Percentiles rank a stretch among this genome's conserved stretches.
These are phyloP conservation scores for Zingel zingel DNA, from an alignment of 2,113 vertebrate species.

Conservation along the genomic window DNA sequence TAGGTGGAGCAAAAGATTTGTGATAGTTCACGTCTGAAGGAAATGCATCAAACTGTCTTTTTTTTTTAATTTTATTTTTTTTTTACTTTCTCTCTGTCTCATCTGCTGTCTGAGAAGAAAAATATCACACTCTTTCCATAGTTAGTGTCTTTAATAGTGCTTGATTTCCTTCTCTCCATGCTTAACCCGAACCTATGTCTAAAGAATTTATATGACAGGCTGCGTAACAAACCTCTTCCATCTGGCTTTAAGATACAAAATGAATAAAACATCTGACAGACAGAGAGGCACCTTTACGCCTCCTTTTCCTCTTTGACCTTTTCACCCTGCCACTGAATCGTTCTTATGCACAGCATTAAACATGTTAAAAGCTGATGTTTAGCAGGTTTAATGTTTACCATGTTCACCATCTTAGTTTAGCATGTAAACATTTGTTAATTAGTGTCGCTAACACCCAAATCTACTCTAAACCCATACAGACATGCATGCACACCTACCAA, in stretches of 20 bases:
- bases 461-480: slow-evolving; percentile 18
- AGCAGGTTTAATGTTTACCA: background rate
- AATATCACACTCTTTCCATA: slow-evolving; percentile 38
- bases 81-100: slow-evolving; percentile 7
- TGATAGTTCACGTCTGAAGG: background rate
- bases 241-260: slow-evolving; percentile 66
- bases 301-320: slow-evolving; percentile 38
- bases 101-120: slow-evolving; percentile 31
- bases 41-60: slow-evolving; percentile 27
- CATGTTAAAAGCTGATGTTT: background rate
- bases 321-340: slow-evolving; percentile 26
- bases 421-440: background rate
- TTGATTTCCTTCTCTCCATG: slow-evolving; percentile 28
- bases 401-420: background rate
- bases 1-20: slow-evolving; percentile 5
- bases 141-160: slow-evolving; percentile 36
- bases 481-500: slow-evolving; percentile 22
- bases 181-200: slow-evolving; percentile 34
- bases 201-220: slow-evolving; percentile 60
- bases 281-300: slow-evolving; percentile 57
- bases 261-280: slow-evolving; percentile 76
- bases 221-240: slow-evolving; percentile 69
- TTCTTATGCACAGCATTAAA: background rate
- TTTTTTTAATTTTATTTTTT: no score
- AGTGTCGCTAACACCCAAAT: background rate